Evolutionary conservation across 2,113 vertebrate genomes (phyloP), one percentile per base, ranked within the genome.

Genomic region (Nannospalax galili): DNA sequence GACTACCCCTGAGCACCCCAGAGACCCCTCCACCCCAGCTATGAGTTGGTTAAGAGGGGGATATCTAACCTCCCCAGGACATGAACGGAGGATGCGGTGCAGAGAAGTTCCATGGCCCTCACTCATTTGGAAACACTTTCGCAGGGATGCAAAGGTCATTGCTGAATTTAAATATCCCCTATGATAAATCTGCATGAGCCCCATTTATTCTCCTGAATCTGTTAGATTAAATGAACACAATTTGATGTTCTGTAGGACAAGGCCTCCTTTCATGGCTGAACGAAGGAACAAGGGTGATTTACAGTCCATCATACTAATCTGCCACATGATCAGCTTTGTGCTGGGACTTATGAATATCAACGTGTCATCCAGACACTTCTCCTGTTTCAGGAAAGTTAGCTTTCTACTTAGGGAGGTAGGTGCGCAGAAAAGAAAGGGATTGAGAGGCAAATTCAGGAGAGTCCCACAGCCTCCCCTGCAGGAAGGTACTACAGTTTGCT

Each of bases 181-280:
- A 10, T 12, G 19, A 48, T 95, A 94, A 96, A 97, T 97, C 90
- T 88, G 93, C 93, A 97, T 65, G 75, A 95, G 86, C 40, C 65
- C 3, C 1, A 56, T 93, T 96, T 96, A 84, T 87, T 92, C 84
- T 97, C 77, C 81, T 89, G 95, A 94, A 97, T 75, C 92, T 93
- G 94, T 73, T 97, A 95, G 93, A 96, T 92, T 94, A 72, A 96
- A 94, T 92, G 92, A 98, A 96, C 45, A 72, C 91, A 52, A 81
- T 94, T 97, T 97, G 96, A 58, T 96, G 93, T 95, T 80, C 30
- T 96, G 92, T 9, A 96, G 95, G 97, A 98, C 94, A 97, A 98
- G 92, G 93, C 37, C 90, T 97, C 96, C 95, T 96, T 98, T 96
- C 95, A 92, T 85, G 96, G 96, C 92, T 92, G 84, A 95, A 92